Evolutionary conservation across 1,140 invertebrate genomes (phyloP).

Genomic region (Hormaphis cornu): DNA sequence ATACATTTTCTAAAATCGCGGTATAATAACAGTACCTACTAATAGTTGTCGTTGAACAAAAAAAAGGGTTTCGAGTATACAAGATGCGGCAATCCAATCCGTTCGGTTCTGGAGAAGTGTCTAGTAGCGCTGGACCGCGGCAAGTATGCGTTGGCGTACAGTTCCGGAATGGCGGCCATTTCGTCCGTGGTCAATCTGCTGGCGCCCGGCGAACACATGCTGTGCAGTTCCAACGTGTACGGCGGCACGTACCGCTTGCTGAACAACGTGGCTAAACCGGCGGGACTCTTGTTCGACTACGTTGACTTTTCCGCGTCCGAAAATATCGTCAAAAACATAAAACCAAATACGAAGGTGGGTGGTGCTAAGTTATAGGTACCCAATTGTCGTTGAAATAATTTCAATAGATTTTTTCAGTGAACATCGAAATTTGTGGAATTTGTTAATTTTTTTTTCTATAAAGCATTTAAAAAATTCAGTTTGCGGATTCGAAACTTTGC

Average conservation of each 20-base stretch:
- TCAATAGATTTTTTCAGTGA: no score
- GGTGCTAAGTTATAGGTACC: no score
- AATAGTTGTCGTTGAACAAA: no score
- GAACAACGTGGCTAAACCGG: constrained; percentile 51
- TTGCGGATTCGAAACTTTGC: no score
- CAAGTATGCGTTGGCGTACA: constrained; percentile 72
- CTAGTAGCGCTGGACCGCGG: constrained; percentile 82
- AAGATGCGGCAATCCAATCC: constrained; percentile 87
- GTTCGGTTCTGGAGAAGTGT: constrained; percentile 79
- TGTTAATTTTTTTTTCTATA: no score
- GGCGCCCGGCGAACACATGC: constrained; percentile 76
- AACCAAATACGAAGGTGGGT: constrained; percentile 74
- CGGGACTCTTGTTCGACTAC: constrained; percentile 65
- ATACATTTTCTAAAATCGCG: no score
- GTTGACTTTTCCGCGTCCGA: constrained; percentile 65
- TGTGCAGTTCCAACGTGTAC: constrained; percentile 88
- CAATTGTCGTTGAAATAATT: no score
- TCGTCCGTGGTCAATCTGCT: constrained; percentile 66
- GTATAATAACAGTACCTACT: no score
- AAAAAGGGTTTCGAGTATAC: constrained; percentile 90
- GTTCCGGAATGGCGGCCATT: constrained; percentile 82
- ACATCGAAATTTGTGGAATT: no score
- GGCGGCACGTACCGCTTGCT: constrained; percentile 70
- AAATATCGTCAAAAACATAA: constrained; percentile 60
- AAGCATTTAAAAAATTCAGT: no score